These are phyloP conservation scores for Ciconia maguari DNA, from an alignment of 2,113 vertebrate genomes.

Conservation along the genomic window DNA sequence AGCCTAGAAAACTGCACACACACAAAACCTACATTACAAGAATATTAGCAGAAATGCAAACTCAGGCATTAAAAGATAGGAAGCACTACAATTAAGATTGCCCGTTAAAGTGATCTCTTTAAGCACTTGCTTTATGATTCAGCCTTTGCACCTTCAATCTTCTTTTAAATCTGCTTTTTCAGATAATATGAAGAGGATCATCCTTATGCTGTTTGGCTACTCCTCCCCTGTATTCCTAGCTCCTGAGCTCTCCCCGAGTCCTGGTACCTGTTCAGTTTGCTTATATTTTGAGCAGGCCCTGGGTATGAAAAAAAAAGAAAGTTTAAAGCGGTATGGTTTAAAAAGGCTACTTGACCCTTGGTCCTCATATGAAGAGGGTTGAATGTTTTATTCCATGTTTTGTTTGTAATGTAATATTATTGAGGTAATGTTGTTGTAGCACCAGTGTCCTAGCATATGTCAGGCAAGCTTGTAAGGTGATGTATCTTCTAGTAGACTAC, in stretches of 20 bases:
- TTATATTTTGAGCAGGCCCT: background rate
- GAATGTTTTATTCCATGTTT: background rate
- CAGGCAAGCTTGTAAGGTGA: background rate
- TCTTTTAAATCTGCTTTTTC: background rate
- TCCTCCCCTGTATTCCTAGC: background rate
- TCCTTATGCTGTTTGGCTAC: background rate
- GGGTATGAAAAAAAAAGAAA: background rate
- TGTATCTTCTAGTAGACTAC: background rate
- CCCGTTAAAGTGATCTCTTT: background rate
- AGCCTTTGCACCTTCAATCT: background rate
- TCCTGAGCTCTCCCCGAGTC: background rate
- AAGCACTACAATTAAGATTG: background rate
- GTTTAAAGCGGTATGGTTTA: background rate
- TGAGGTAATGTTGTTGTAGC: conserved; percentile 48
- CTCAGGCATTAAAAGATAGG: background rate
- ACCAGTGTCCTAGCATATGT: background rate
- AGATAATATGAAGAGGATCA: background rate
- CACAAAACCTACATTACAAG: background rate
- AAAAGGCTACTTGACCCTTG: conserved; percentile 21
- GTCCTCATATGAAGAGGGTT: background rate
- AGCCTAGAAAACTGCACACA: background rate
- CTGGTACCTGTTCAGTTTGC: background rate
- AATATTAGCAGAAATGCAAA: background rate
- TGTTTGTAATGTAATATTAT: conserved; percentile 6
- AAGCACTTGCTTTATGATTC: background rate